phyloP scores from a whole-genome alignment of 2,113 vertebrate genomes.

The Procavia capensis region DNA sequence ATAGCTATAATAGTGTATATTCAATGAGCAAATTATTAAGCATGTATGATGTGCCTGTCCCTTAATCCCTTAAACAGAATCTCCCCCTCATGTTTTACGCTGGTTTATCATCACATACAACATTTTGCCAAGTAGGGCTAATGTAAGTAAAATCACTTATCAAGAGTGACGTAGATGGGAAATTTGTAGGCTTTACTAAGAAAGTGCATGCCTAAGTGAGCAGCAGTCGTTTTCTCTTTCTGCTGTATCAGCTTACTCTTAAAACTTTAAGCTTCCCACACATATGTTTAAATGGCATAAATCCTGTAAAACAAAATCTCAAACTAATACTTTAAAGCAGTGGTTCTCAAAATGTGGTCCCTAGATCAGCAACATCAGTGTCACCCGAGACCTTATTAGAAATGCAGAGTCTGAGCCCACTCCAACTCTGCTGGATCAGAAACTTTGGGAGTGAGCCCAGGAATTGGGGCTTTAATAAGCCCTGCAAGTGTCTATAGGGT shows the following conservation, averaged over 20 bases:
- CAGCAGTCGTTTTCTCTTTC: background rate
- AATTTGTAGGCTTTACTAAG: background rate
- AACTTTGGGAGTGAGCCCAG: background rate
- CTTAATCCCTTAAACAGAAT: background rate
- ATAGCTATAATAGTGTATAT: background rate
- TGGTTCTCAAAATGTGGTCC: background rate
- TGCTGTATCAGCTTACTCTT: background rate
- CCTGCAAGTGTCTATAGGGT: too few relatives aligned
- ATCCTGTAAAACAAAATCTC: background rate
- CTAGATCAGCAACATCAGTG: too few relatives aligned
- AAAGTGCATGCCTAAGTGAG: background rate
- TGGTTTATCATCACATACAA: background rate
- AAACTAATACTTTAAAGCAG: background rate
- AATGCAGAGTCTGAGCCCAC: background rate
- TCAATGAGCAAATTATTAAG: background rate
- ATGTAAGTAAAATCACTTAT: background rate
- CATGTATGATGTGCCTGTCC: background rate
- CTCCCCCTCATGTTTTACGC: background rate
- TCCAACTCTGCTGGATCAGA: background rate
- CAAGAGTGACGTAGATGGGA: accelerated
- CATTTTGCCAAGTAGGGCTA: background rate
- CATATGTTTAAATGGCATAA: background rate
- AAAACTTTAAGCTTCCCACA: background rate
- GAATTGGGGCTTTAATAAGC: background rate
- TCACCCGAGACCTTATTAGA: background rate